These are phyloP conservation scores for Oncorhynchus kisutch DNA, from an alignment of 2,113 vertebrate genomes.

Conservation along the genomic window DNA sequence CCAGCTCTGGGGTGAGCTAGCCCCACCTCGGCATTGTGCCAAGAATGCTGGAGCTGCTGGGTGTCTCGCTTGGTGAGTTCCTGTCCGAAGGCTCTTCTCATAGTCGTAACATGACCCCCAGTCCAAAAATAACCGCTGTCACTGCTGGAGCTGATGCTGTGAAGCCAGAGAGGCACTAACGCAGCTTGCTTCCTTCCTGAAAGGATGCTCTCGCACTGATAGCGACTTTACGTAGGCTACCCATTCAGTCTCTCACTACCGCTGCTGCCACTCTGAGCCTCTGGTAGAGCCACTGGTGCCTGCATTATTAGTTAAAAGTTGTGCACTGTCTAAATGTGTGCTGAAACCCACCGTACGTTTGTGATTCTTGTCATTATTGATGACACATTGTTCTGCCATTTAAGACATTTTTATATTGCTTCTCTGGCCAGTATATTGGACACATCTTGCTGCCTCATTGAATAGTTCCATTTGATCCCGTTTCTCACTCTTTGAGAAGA, in stretches of 20 bases:
- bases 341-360: constrained; percentile 27
- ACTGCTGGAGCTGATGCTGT: constrained; percentile 57
- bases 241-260: background rate
- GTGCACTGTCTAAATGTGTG: background rate
- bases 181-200: constrained; percentile 62
- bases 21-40: constrained; percentile 32
- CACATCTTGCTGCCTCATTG: no score
- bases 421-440: no score
- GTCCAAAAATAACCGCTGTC: constrained; percentile 72
- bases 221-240: background rate
- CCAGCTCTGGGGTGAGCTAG: constrained; percentile 7
- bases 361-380: constrained; percentile 31
- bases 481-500: no score
- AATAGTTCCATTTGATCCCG: no score
- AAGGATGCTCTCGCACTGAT: constrained; percentile 50
- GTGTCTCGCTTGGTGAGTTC: constrained; percentile 65
- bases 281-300: background rate
- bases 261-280: background rate
- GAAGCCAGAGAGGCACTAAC: constrained; percentile 45
- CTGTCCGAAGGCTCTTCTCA: constrained; percentile 69
- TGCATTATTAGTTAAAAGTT: background rate
- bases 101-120: constrained; percentile 53
- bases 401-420: no score
- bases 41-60: constrained; percentile 56
- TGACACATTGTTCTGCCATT: constrained; percentile 29